A percentile compares a stretch with the other conserved stretches of the same genome.
These are phyloP conservation scores for Oncorhynchus gorbuscha DNA, from an alignment of 2,113 vertebrate genomes.

Conservation along the genomic window DNA sequence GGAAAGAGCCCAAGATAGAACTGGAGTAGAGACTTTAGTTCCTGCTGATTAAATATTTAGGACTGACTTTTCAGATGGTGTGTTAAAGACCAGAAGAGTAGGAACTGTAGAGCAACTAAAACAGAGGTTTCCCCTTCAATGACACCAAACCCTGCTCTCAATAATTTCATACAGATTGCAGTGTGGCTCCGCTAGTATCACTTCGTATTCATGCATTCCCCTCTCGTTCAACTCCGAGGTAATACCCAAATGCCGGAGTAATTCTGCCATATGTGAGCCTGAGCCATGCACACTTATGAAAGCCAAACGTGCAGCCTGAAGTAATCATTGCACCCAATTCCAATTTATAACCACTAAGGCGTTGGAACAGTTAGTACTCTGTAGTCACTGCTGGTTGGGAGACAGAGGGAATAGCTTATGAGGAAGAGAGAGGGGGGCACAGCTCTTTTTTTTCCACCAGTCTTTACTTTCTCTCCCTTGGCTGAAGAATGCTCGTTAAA, in stretches of 20 bases:
- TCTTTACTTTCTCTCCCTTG: slow-evolving; percentile 66
- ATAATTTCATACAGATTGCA: slow-evolving; percentile 37
- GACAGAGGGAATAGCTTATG: slow-evolving; percentile 61
- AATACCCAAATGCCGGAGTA: slow-evolving; percentile 53
- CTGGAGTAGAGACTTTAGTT: not conserved
- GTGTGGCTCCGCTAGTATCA: slow-evolving; percentile 41
- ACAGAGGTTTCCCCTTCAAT: slow-evolving; percentile 36
- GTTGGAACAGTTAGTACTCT: slow-evolving; percentile 65
- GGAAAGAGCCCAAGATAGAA: not conserved
- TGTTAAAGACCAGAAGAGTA: not conserved
- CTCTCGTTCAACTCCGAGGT: slow-evolving; percentile 57
- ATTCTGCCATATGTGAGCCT: slow-evolving; percentile 64
- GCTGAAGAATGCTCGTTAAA: slow-evolving; percentile 79
- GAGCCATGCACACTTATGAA: slow-evolving; percentile 56
- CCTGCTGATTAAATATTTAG: too few species aligned
- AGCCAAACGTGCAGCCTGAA: slow-evolving; percentile 72
- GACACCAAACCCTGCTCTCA: slow-evolving; percentile 18
- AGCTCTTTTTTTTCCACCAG: slow-evolving; percentile 55
- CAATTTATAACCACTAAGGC: slow-evolving; percentile 69
- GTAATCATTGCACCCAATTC: slow-evolving; percentile 73
- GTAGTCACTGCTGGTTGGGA: slow-evolving; percentile 62
- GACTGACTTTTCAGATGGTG: too few species aligned
- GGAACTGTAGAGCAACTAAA: slow-evolving; percentile 5
- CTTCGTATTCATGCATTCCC: slow-evolving; percentile 40
- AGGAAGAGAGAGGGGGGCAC: slow-evolving; percentile 59